Evolutionary conservation across 1,140 invertebrate species (phyloP).

Genomic region (Leptinotarsa defecta): DNA sequence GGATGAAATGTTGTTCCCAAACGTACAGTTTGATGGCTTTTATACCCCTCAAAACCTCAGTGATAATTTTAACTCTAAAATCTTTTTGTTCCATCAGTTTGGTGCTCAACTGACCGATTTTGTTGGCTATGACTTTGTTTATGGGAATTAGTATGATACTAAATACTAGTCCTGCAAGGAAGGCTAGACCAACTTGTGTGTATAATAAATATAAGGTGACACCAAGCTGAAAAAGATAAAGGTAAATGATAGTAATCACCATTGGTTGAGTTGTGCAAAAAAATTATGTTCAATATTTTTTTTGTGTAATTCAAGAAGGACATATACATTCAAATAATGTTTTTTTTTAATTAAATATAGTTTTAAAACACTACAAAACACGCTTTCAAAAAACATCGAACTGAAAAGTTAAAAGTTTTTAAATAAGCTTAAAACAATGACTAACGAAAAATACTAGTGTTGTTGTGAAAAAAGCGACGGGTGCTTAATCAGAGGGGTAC

Average conservation of each 20-base stretch:
- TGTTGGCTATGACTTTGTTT: conserved; percentile 88
- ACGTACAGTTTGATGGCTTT: conserved; percentile 89
- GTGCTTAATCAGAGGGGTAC: too few relatives aligned
- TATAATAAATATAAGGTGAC: conserved; percentile 84
- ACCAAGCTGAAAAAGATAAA: conserved; percentile 67
- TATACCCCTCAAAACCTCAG: conserved; percentile 86
- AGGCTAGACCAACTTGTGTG: conserved; percentile 87
- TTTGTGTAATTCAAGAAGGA: too few relatives aligned
- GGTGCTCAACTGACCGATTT: conserved; percentile 86
- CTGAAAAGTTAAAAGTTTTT: too few relatives aligned
- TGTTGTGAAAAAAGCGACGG: too few relatives aligned
- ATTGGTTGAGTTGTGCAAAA: too few relatives aligned
- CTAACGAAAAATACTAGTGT: too few relatives aligned
- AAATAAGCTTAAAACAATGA: too few relatives aligned
- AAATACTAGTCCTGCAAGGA: conserved; percentile 87
- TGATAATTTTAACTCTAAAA: conserved; percentile 83
- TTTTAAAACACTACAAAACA: too few relatives aligned
- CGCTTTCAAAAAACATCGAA: too few relatives aligned
- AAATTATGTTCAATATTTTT: too few relatives aligned
- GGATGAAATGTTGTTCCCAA: conserved; percentile 89
- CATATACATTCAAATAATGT: not conserved
- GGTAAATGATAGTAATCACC: too few relatives aligned
- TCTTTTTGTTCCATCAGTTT: conserved; percentile 94
- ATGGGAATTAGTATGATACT: conserved; percentile 89
- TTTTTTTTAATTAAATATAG: not conserved